A percentile compares a stretch with the other conserved stretches of the same genome.
Evolutionary conservation across 1,140 invertebrate genomes (phyloP).

Genomic region (Chionoecetes opilio): DNA sequence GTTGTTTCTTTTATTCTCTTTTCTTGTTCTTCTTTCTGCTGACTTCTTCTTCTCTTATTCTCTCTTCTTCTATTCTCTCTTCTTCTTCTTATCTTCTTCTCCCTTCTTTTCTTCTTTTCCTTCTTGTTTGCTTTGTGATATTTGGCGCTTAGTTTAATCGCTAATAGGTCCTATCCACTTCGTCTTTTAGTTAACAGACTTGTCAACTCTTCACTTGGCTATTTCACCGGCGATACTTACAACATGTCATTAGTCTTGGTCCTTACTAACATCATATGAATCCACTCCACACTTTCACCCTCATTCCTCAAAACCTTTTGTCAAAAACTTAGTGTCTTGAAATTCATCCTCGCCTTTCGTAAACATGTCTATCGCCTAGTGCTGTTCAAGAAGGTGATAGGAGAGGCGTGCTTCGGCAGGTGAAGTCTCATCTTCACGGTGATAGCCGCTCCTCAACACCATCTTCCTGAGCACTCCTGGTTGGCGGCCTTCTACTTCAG

Average conservation of each 20-base stretch:
- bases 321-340: background rate
- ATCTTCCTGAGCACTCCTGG: slow-evolving; percentile 93
- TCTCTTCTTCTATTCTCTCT: too few relatives aligned
- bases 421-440: slow-evolving; percentile 94
- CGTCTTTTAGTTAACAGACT: too few relatives aligned
- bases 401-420: slow-evolving; percentile 94
- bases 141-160: too few relatives aligned
- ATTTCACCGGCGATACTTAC: too few relatives aligned
- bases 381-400: slow-evolving; percentile 94
- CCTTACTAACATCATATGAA: too few relatives aligned
- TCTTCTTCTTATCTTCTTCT: background rate
- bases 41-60: too few relatives aligned
- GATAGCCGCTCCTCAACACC: slow-evolving; percentile 92
- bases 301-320: background rate
- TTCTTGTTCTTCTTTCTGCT: too few relatives aligned
- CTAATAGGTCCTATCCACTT: too few relatives aligned
- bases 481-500: slow-evolving; percentile 92
- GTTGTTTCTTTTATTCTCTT: too few relatives aligned
- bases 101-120: background rate
- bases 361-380: slow-evolving; percentile 85
- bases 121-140: too few relatives aligned
- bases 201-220: too few relatives aligned
- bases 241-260: too few relatives aligned
- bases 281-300: background rate
- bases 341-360: background rate